Conservation (phyloP, 2,888 invertebrate species). For the Liposcelis brunnea region DNA sequence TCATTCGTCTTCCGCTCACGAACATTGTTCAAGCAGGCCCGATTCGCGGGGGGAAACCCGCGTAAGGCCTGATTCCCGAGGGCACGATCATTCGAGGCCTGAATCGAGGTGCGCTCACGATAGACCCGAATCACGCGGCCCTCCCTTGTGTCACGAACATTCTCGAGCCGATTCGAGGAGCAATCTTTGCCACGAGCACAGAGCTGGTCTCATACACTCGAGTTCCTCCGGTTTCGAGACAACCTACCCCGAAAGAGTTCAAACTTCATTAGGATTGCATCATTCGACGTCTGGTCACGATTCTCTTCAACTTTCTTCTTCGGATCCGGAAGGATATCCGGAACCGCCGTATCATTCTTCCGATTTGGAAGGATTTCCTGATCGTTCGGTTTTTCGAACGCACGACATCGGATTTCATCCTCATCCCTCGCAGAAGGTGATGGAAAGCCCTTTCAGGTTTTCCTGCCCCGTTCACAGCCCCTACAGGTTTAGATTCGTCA, state of each 20-base stretch:
- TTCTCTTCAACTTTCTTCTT: slow-evolving; percentile 1
- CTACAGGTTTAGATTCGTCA: slow-evolving; percentile 42
- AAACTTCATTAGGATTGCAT: slow-evolving; percentile 6
- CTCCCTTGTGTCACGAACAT: slow-evolving; percentile 4
- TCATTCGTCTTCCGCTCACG: slow-evolving; percentile 7
- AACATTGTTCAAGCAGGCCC: neutral
- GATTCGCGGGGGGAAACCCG: neutral
- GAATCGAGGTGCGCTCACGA: slow-evolving; percentile 6
- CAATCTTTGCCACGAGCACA: too few relatives aligned
- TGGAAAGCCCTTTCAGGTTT: slow-evolving; percentile 12
- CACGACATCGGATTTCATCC: slow-evolving; percentile 6
- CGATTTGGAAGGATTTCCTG: slow-evolving; percentile 5
- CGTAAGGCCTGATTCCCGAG: too few relatives aligned
- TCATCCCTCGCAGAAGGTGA: neutral
- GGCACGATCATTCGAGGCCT: neutral
- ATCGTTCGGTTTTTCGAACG: slow-evolving; percentile 4
- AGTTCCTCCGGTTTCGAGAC: neutral
- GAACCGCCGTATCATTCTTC: neutral
- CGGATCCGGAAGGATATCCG: slow-evolving; percentile 1
- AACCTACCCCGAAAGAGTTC: slow-evolving; percentile 4
- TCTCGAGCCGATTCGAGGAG: slow-evolving; percentile 1
- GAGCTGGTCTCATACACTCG: slow-evolving; percentile 2
- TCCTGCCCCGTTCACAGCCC: slow-evolving; percentile 62
- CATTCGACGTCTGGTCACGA: slow-evolving; percentile 7
- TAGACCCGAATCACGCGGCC: neutral